Evolutionary conservation across 1,140 invertebrate genomes (phyloP).

Genomic region (Drosophila dunni): DNA sequence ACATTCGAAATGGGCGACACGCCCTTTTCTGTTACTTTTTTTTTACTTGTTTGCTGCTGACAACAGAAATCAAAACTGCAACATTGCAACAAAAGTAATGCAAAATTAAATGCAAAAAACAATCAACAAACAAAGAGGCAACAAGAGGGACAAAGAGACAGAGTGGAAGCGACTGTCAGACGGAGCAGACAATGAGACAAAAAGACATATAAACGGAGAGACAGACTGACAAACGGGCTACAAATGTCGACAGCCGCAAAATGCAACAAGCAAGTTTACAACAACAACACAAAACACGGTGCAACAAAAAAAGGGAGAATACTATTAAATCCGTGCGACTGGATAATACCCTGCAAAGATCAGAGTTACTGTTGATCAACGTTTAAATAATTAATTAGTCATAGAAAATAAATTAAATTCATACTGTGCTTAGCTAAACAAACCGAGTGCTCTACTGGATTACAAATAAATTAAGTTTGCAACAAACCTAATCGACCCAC

Average conservation of each 20-base stretch:
- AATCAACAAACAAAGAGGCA: slow-evolving; percentile 45
- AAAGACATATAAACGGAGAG: background rate
- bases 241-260: slow-evolving; percentile 47
- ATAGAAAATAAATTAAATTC: too few species aligned
- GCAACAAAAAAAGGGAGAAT: slow-evolving; percentile 8
- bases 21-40: slow-evolving; percentile 61
- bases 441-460: background rate
- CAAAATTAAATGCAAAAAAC: slow-evolving; percentile 73
- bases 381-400: too few species aligned
- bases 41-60: slow-evolving; percentile 10
- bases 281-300: slow-evolving; percentile 20
- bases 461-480: background rate
- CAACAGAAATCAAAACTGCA: slow-evolving; percentile 74
- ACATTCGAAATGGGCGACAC: slow-evolving; percentile 33
- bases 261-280: slow-evolving; percentile 48
- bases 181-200: background rate
- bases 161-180: slow-evolving; percentile 5
- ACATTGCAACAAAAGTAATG: slow-evolving; percentile 65
- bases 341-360: background rate
- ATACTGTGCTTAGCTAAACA: too few species aligned
- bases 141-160: background rate
- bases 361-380: background rate
- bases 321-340: background rate
- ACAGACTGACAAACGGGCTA: background rate
- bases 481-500: background rate